These are phyloP conservation scores for Sinocyclocheilus maitianheensis DNA, from an alignment of 2,113 vertebrate species.

Conservation along the genomic window DNA sequence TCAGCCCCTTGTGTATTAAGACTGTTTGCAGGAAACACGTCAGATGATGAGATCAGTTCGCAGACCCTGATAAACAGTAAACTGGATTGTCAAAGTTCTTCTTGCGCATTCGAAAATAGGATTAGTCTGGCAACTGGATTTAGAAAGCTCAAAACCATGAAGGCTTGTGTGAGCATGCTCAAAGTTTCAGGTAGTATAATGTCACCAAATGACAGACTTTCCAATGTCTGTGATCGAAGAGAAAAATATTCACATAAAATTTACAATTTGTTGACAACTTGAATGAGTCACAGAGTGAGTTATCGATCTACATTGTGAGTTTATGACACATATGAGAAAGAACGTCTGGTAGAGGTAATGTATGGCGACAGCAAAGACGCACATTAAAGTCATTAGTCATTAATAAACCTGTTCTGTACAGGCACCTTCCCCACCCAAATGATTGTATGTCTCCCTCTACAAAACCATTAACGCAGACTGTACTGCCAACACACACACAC, in stretches of 20 bases:
- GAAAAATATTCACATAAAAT: neutral
- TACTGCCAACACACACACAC: conserved; percentile 54
- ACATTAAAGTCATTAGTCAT: conserved; percentile 44
- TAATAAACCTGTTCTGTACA: conserved; percentile 12
- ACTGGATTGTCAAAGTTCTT: neutral
- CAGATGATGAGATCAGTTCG: neutral
- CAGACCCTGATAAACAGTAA: conserved; percentile 21
- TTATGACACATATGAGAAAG: conserved; percentile 15
- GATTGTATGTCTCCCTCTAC: conserved; percentile 20
- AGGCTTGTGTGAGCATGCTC: neutral
- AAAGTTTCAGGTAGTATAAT: neutral
- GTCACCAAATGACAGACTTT: neutral
- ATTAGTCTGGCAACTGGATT: conserved; percentile 13
- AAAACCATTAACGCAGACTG: conserved; percentile 57
- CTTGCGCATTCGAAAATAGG: neutral
- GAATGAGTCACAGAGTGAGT: conserved; percentile 5
- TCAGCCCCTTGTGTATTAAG: neutral
- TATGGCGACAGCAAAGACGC: neutral
- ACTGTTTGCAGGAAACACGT: neutral
- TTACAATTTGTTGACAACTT: neutral
- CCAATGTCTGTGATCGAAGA: neutral
- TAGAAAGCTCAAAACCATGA: conserved; percentile 20
- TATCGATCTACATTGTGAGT: neutral
- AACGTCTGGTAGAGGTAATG: conserved; percentile 3
- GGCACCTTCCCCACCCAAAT: conserved; percentile 34